Evolutionary conservation across 1,140 invertebrate genomes (phyloP), one percentile per base, ranked within the genome.

Genomic region (Drosophila setifemur): DNA sequence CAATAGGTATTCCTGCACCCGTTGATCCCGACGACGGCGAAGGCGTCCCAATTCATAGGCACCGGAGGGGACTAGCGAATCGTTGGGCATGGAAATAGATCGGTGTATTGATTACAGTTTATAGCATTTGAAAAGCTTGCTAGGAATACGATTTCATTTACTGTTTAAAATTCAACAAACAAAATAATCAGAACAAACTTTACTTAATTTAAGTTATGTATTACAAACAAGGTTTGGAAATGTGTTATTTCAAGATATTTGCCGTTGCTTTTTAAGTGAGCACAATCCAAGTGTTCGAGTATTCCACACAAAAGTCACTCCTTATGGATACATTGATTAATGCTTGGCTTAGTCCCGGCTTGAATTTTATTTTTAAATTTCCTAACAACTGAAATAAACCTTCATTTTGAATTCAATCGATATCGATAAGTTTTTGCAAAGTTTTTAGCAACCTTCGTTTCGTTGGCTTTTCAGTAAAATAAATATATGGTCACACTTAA

Each of bases 11-110:
- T 40, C 43, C 43, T 19, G 26, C 1, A 61, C 53, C 0, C 57
- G 37, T 4, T 2, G 11, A 35, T 61, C 57, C 1, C 57, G 37
- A 2, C 57, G 57, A 0, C 57, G 53, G 3, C 57, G 52, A 31
- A 58, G 57, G 0, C 57, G 57, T 5, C 21, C 4, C 0, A 61
- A 1, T 21, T 61, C 37, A 9, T 61, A 61, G n/a, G 4, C 7
- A 7, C 57, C 57, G 1, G 57, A 61, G 21, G 33, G 26, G 0
- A 35, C 5, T 8, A 61, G 14, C n/a, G 53, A 19, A 8, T 55
- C 29, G 23, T 58, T 58, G 0, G 52, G 57, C 57, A 61, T 58
- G 4, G 3, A 3, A 21, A 6, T 19, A 7, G 44, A 29, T 11
- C 6, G n/a, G 11, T 18, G 12, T 19, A 33, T 9, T 12, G 16